These are phyloP conservation scores for Parotia lawesii DNA, from an alignment of 2,113 vertebrate species.

Conservation along the genomic window DNA sequence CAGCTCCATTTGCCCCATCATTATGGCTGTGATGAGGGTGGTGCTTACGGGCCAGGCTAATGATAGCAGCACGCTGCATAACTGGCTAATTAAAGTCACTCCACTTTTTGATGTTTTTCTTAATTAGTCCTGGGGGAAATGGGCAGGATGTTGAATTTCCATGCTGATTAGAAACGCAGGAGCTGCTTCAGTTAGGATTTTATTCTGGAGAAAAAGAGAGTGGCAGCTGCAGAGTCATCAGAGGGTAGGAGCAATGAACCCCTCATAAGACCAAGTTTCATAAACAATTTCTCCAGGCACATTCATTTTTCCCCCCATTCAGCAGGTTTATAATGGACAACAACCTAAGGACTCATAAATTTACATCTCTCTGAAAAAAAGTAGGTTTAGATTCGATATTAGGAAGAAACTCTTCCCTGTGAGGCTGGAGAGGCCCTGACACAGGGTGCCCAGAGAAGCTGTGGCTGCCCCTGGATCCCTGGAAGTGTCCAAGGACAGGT, in stretches of 20 bases:
- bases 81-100: constrained; percentile 67
- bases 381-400: no score
- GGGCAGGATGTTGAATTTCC: constrained; percentile 12
- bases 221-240: not conserved
- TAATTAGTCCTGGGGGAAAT: constrained; percentile 59
- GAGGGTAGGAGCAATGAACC: not conserved
- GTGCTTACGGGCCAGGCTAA: constrained; percentile 37
- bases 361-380: not conserved
- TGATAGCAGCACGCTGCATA: constrained; percentile 34
- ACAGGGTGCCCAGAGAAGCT: not conserved
- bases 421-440: not conserved
- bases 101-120: constrained; percentile 46
- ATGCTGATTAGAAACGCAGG: constrained; percentile 8
- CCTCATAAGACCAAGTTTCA: not conserved
- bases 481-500: rapidly evolving
- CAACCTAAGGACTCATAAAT: not conserved
- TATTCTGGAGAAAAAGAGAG: not conserved
- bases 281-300: not conserved
- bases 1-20: constrained; percentile 47
- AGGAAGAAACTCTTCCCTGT: rapidly evolving
- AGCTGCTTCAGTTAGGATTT: not conserved
- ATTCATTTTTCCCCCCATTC: not conserved
- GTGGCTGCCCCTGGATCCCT: not conserved
- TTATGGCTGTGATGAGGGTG: constrained; percentile 24
- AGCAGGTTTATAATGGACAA: not conserved